phyloP scores from a whole-genome alignment of 2,113 vertebrate species.

The Corvus cornix region DNA sequence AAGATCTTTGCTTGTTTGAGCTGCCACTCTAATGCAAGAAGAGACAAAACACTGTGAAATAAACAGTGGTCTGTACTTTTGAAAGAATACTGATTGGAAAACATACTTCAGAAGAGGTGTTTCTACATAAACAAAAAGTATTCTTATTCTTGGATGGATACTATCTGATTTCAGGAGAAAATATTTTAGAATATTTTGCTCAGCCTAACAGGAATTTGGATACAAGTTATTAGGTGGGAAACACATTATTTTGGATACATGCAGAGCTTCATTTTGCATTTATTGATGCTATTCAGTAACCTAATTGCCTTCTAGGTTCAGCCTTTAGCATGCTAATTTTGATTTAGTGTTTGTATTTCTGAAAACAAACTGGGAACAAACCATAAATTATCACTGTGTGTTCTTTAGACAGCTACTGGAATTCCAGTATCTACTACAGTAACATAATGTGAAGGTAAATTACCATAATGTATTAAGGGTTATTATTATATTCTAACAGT shows the following conservation, averaged over 20 bases:
- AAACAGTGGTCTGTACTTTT: neutral
- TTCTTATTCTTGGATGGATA: neutral
- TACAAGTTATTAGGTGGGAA: conserved; percentile 29
- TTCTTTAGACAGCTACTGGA: conserved; percentile 53
- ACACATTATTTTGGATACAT: conserved; percentile 14
- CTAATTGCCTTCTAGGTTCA: conserved; percentile 56
- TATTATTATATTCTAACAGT: conserved; percentile 47
- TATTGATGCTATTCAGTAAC: conserved; percentile 62
- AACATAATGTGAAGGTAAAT: conserved; percentile 60
- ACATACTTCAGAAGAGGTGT: neutral
- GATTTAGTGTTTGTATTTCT: conserved; percentile 72
- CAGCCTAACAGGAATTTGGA: conserved; percentile 20
- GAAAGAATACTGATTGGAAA: neutral
- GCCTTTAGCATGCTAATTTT: conserved; percentile 70
- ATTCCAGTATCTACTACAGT: conserved; percentile 51
- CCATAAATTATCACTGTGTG: conserved; percentile 62
- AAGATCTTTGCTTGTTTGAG: conserved; percentile 13
- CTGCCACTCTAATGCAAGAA: neutral
- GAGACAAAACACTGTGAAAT: neutral
- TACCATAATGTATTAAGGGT: conserved; percentile 40
- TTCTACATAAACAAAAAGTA: neutral
- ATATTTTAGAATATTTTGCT: conserved; percentile 22
- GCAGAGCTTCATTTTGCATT: conserved; percentile 60
- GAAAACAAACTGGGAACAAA: conserved; percentile 65
- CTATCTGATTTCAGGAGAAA: neutral